A percentile compares a stretch with the other conserved stretches of the same genome.
Evolutionary conservation across 64 coral and sea anemone genomes (phyloP).

Genomic region (Hydrozoanthus tunicans): DNA sequence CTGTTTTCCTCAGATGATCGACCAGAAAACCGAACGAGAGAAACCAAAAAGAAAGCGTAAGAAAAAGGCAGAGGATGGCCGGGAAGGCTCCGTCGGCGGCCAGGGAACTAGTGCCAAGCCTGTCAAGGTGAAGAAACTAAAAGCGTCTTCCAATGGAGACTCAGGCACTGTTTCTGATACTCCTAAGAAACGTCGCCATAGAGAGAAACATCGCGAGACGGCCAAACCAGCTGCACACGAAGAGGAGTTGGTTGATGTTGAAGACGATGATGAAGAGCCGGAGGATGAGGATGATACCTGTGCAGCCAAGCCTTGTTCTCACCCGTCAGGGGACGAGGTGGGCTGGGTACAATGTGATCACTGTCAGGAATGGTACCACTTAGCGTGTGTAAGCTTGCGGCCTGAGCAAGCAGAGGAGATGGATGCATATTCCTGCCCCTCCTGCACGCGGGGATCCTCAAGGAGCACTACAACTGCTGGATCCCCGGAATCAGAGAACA

Average conservation of each 20-base stretch:
- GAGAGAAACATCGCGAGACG: conserved; percentile 54
- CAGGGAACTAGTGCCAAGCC: conserved; percentile 12
- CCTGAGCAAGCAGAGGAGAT: conserved; percentile 81
- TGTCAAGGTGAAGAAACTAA: conserved; percentile 6
- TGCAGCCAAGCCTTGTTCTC: conserved; percentile 68
- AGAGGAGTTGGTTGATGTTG: conserved; percentile 81
- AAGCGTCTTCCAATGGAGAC: neutral
- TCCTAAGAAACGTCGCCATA: conserved; percentile 65
- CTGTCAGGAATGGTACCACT: conserved; percentile 93
- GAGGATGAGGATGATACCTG: conserved; percentile 92
- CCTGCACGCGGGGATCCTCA: conserved; percentile 17
- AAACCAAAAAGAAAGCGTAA: conserved; percentile 85
- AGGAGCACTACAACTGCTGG: conserved; percentile 18
- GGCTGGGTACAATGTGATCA: conserved; percentile 97
- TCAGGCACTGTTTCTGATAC: conserved; percentile 7
- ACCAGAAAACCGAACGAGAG: conserved; percentile 68
- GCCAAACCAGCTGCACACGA: conserved; percentile 18
- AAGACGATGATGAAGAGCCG: conserved; percentile 78
- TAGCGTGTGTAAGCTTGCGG: conserved; percentile 78
- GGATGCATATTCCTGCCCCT: conserved; percentile 85
- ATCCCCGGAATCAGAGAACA: conserved; percentile 83
- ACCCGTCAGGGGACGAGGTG: conserved; percentile 88
- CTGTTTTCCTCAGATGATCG: conserved; percentile 58
- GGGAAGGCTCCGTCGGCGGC: conserved; percentile 35
- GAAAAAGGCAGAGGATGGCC: conserved; percentile 73